These are phyloP conservation scores for Phania funesta DNA, from an alignment of 2,888 invertebrate genomes.

Conservation along the genomic window DNA sequence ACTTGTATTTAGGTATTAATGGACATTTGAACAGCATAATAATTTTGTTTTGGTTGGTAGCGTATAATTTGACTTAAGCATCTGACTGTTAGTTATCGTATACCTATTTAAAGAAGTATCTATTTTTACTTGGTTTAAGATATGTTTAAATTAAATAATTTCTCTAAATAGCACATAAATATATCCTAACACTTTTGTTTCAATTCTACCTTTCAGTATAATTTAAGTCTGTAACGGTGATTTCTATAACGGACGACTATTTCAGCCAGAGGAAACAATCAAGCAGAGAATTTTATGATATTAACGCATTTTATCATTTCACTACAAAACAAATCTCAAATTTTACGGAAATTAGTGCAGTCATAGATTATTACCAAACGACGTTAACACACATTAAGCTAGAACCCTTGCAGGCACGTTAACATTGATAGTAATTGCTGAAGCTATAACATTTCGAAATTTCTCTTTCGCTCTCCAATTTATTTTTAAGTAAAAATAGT, in stretches of 20 bases:
- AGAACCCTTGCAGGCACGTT: background rate
- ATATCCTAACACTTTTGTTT: constrained; percentile 38
- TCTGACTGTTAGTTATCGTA: too few relatives aligned
- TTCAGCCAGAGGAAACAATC: background rate
- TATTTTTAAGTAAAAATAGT: background rate
- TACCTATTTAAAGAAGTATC: too few relatives aligned
- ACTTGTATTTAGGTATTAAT: too few relatives aligned
- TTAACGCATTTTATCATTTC: constrained; percentile 53
- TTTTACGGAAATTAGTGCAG: constrained; percentile 53
- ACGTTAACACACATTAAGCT: background rate
- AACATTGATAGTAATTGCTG: background rate
- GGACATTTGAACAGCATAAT: too few relatives aligned
- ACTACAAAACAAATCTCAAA: constrained; percentile 33
- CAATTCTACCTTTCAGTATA: background rate
- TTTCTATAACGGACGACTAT: constrained; percentile 14
- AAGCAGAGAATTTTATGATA: constrained; percentile 1
- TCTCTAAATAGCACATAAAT: constrained; percentile 12
- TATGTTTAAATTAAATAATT: constrained; percentile 3
- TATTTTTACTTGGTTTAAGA: too few relatives aligned
- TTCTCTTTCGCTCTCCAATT: background rate
- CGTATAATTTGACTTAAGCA: too few relatives aligned
- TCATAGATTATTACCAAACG: constrained; percentile 35
- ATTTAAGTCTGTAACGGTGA: background rate
- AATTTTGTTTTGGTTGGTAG: too few relatives aligned
- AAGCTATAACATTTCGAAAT: too few relatives aligned